Evolutionary conservation across 92 coral and sea anemone species (phyloP).

Genomic region (Plumapathes pennacea): DNA sequence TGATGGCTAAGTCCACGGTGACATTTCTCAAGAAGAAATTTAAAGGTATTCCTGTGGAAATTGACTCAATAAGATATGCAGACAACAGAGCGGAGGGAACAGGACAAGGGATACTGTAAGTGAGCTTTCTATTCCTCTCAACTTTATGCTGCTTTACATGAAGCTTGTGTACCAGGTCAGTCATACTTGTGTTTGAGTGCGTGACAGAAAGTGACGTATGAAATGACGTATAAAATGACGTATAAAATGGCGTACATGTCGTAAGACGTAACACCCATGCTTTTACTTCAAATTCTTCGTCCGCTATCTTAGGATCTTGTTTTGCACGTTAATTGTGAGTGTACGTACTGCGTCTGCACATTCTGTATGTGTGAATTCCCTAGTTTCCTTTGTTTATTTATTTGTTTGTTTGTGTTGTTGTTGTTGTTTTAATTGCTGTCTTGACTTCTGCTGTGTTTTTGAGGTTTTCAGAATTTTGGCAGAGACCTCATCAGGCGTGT

Average conservation of each 20-base stretch:
- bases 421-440: not conserved
- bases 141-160: not conserved
- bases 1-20: conserved; percentile 69
- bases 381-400: too few species aligned
- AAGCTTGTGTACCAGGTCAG: too few species aligned
- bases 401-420: not conserved
- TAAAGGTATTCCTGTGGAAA: conserved; percentile 37
- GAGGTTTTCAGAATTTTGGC: conserved; percentile 65
- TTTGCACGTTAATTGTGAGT: not conserved
- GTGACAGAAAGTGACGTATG: too few species aligned
- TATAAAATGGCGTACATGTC: too few species aligned
- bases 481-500: conserved; percentile 70
- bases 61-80: conserved; percentile 63
- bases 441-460: not conserved
- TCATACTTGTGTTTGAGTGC: too few species aligned
- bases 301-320: too few species aligned
- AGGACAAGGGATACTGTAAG: conserved; percentile 92
- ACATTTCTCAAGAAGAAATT: conserved; percentile 41
- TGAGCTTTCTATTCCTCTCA: not conserved
- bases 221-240: too few species aligned
- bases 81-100: conserved; percentile 85
- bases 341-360: not conserved
- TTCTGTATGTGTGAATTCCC: too few species aligned
- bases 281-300: too few species aligned
- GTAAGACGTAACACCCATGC: too few species aligned